Evolutionary conservation across 2,888 invertebrate species (phyloP).

Genomic region (Folsomia manolachei): DNA sequence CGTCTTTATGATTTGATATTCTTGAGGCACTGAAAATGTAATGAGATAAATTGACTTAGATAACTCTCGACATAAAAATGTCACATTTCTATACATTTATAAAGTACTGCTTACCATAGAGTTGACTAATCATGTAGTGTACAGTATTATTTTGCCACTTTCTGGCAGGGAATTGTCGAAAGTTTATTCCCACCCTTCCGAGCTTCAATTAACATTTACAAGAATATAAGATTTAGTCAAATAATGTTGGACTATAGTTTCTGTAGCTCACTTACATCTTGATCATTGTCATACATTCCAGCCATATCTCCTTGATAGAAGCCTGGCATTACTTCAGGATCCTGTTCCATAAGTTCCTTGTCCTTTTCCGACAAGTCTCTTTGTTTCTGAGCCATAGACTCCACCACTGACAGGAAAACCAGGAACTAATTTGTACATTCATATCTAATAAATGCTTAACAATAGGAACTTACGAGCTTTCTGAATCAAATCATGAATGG

Average conservation of each 20-base stretch:
- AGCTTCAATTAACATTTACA: slow-evolving; percentile 24
- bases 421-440: too few species aligned
- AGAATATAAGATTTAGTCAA: slow-evolving; percentile 1
- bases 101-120: slow-evolving; percentile 59
- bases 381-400: slow-evolving; percentile 45
- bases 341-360: slow-evolving; percentile 53
- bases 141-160: slow-evolving; percentile 66
- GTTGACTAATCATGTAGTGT: slow-evolving; percentile 65
- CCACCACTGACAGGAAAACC: slow-evolving; percentile 36
- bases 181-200: slow-evolving; percentile 62
- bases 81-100: not conserved
- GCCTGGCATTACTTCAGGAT: slow-evolving; percentile 66
- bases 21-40: slow-evolving; percentile 58
- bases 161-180: slow-evolving; percentile 65
- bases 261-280: slow-evolving; percentile 44
- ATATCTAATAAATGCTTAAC: slow-evolving; percentile 4
- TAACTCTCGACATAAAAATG: not conserved
- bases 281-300: slow-evolving; percentile 58
- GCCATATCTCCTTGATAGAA: slow-evolving; percentile 70
- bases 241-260: slow-evolving; percentile 1
- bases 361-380: slow-evolving; percentile 43
- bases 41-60: too few species aligned
- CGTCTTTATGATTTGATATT: slow-evolving; percentile 61
- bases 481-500: slow-evolving; percentile 46
- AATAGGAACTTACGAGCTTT: slow-evolving; percentile 43